Base-by-base conservation (phyloP, 1,140 invertebrate species). In the Tetramorium simillimum region DNA sequence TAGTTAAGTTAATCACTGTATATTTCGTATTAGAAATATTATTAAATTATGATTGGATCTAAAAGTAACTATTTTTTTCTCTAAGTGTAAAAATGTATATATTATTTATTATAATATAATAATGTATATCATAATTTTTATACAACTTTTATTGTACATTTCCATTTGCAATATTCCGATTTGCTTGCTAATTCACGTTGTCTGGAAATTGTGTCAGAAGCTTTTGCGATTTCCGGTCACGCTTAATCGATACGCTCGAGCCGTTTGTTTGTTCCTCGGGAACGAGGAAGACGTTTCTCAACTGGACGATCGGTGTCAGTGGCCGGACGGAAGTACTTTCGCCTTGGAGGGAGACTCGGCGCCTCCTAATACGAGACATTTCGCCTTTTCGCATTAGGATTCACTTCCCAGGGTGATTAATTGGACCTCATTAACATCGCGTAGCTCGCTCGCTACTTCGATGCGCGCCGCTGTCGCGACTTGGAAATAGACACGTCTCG, bases 351-450 rank as follows among this genome's bases (percentile, higher is more conserved):
- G 53, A 51, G 49, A 24, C 67, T 60, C 24, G n/a, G 24, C 58
- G 21, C 70, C 77, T 51, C 46, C 37, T 9, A n/a, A 69, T 65
- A 53, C 43, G 37, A 70, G 69, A 69, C 67, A 86, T 90, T 87
- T 91, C 80, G 87, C 60, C 63, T 86, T 82, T 88, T 89, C 73
- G 84, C 63, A 86, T 91, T 89, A 88, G 82, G 87, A 92, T 90
- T 89, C 91, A 82, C 87, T 88, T 90, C 70, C 46, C 72, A 56
- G 69, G 9, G 51, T 92, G 89, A 92, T 92, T 92, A 92, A 92
- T 92, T 73, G 86, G 49, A 21, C 28, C 92, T 92, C 92, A 88
- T 92, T 92, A 92, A 92, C 90, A 88, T 89, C 62, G 56, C 63
- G 78, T 77, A 81, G 82, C 53, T 78, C 80, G 78, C 56, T 58